Percentiles rank a stretch among this genome's conserved stretches.
These are phyloP conservation scores for Pheosia gnoma DNA, from an alignment of 2,888 invertebrate genomes.

Conservation along the genomic window DNA sequence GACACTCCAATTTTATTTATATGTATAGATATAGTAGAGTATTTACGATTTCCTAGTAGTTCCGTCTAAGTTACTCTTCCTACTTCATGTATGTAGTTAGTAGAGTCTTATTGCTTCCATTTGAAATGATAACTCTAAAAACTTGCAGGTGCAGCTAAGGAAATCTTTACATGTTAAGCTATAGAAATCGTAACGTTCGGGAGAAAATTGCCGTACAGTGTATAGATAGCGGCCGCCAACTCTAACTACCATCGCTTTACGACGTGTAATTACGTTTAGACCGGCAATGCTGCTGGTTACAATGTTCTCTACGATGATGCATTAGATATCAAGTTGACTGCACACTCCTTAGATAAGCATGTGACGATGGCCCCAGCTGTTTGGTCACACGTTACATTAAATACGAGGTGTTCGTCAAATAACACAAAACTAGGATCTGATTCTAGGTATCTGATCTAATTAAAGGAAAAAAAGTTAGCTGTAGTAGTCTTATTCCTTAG, in stretches of 20 bases:
- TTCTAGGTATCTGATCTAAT: too few relatives aligned
- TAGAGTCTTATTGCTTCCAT: too few relatives aligned
- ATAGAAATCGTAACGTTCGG: slow-evolving; percentile 15
- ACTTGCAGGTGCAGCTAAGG: slow-evolving; percentile 22
- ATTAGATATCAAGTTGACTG: slow-evolving; percentile 24
- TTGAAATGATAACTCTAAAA: slow-evolving; percentile 14
- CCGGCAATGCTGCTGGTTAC: slow-evolving; percentile 54
- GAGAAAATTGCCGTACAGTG: slow-evolving; percentile 24
- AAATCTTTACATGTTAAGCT: slow-evolving; percentile 11
- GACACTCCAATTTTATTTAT: too few relatives aligned
- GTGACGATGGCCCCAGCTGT: neutral
- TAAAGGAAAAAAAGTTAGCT: too few relatives aligned
- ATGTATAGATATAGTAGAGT: too few relatives aligned
- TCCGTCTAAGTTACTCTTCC: too few relatives aligned
- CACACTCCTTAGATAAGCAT: neutral
- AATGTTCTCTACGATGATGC: slow-evolving; percentile 52
- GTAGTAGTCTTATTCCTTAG: too few relatives aligned
- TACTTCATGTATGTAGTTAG: too few relatives aligned
- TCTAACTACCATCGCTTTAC: slow-evolving; percentile 58
- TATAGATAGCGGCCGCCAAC: slow-evolving; percentile 38
- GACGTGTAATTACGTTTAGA: slow-evolving; percentile 59
- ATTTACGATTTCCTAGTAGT: too few relatives aligned
- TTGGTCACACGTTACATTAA: neutral
- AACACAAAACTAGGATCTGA: too few relatives aligned
- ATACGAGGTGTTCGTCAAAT: too few relatives aligned